phyloP scores from a whole-genome alignment of 1,140 invertebrate species.

The Glossosoma conforme region DNA sequence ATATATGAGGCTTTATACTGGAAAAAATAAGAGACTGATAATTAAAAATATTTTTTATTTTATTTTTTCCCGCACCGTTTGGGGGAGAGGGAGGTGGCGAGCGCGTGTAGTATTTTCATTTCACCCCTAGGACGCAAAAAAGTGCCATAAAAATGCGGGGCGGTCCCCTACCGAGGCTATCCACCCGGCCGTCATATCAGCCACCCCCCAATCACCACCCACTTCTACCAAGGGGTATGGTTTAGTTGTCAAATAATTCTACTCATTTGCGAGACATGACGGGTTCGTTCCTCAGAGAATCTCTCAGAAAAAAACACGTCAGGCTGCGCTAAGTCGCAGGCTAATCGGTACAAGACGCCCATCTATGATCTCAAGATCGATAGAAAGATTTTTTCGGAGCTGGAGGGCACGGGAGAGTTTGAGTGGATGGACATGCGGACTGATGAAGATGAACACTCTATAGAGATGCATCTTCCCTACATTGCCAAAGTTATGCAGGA shows the following conservation, averaged over 20 bases:
- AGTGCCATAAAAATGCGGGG: constrained; percentile 32
- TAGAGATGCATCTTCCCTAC: constrained; percentile 99
- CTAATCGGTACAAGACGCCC: constrained; percentile 88
- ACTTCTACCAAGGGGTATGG: no score
- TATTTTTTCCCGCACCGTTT: not conserved
- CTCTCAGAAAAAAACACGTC: no score
- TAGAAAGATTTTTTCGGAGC: constrained; percentile 61
- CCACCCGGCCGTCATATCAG: no score
- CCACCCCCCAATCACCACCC: no score
- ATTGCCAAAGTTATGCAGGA: constrained; percentile 98
- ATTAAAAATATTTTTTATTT: no score
- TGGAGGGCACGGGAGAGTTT: constrained; percentile 82
- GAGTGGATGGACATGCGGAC: constrained; percentile 87
- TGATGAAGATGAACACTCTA: constrained; percentile 92
- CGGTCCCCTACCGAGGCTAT: constrained; percentile 15
- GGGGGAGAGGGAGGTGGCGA: constrained; percentile 11
- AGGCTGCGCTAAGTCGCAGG: constrained; percentile 90
- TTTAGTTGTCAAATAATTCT: no score
- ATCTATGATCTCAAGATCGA: constrained; percentile 94
- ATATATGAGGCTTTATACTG: no score
- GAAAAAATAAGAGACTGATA: no score
- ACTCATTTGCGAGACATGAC: no score
- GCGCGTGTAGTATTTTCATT: constrained; percentile 31
- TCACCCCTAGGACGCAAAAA: constrained; percentile 32
- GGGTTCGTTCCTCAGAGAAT: no score